Evolutionary conservation across 1,140 invertebrate species (phyloP).

Genomic region (Ooceraea biroi): DNA sequence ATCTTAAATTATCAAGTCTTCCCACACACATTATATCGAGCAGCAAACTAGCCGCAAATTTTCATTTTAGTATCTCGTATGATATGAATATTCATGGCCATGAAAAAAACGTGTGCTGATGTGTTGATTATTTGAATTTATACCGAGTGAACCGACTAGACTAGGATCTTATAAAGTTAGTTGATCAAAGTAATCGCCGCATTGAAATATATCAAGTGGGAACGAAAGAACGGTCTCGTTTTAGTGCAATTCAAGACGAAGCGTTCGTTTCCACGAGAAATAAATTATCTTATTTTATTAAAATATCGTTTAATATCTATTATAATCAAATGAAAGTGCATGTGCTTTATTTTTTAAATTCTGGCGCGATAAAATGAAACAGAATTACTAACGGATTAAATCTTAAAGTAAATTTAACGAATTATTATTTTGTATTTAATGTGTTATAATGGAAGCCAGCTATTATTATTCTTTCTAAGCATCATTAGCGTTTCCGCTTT

Average conservation of each 20-base stretch:
- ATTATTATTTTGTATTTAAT: too few species aligned
- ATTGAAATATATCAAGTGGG: neutral
- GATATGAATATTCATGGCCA: too few species aligned
- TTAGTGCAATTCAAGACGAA: slow-evolving; percentile 6
- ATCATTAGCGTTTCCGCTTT: neutral
- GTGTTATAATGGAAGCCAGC: too few species aligned
- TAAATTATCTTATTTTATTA: neutral
- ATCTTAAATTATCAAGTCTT: neutral
- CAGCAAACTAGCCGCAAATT: neutral
- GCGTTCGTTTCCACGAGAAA: slow-evolving; percentile 1
- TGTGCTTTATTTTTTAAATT: slow-evolving; percentile 10
- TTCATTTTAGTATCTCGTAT: neutral
- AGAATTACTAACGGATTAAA: neutral
- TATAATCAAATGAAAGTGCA: neutral
- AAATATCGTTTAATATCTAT: neutral
- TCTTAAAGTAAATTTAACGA: neutral
- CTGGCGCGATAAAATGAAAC: neutral
- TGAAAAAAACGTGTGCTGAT: neutral
- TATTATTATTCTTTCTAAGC: too few species aligned
- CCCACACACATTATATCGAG: neutral
- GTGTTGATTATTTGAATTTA: neutral
- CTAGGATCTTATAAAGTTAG: slow-evolving; percentile 24
- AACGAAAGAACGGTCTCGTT: neutral
- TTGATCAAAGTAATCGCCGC: slow-evolving; percentile 3
- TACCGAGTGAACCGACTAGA: slow-evolving; percentile 16